Percentiles rank a stretch among this genome's conserved stretches.
Conservation (phyloP, 1,140 invertebrate genomes). For the Papilio dardanus region DNA sequence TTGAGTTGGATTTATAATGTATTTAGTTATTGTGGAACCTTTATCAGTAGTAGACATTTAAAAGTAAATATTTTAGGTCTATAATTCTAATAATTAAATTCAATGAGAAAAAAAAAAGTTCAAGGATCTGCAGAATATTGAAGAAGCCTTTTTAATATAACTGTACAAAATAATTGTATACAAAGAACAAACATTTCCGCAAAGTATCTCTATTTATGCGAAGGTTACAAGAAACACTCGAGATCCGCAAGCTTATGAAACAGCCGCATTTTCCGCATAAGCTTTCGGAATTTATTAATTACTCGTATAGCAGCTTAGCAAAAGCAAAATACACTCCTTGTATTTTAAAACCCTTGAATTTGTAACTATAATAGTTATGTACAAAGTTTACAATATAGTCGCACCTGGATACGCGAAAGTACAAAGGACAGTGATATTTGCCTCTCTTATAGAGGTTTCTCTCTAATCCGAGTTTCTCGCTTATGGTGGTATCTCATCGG, state of each 20-base stretch:
- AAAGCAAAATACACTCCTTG: constrained; percentile 5
- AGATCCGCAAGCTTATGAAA: constrained; percentile 23
- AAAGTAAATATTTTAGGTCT: too few species aligned
- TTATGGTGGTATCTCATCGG: too few species aligned
- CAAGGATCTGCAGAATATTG: not conserved
- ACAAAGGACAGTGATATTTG: too few species aligned
- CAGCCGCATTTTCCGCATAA: constrained; percentile 25
- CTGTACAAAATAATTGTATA: not conserved
- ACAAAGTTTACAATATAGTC: too few species aligned
- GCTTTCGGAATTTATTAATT: constrained; percentile 26
- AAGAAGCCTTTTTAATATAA: not conserved
- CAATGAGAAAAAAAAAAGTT: too few species aligned
- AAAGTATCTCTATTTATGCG: constrained; percentile 22
- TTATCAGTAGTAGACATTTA: too few species aligned
- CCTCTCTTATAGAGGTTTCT: too few species aligned
- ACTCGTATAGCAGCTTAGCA: constrained; percentile 20
- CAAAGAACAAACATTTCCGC: constrained; percentile 16
- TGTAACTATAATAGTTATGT: not conserved
- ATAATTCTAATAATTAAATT: too few species aligned
- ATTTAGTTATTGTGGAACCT: too few species aligned
- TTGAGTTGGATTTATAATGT: too few species aligned
- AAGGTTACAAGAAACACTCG: constrained; percentile 23
- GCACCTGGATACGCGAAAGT: too few species aligned
- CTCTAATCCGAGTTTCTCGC: too few species aligned
- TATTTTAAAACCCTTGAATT: constrained; percentile 1